phyloP scores from a whole-genome alignment of 2,113 vertebrate species.

The Aphelocoma coerulescens region DNA sequence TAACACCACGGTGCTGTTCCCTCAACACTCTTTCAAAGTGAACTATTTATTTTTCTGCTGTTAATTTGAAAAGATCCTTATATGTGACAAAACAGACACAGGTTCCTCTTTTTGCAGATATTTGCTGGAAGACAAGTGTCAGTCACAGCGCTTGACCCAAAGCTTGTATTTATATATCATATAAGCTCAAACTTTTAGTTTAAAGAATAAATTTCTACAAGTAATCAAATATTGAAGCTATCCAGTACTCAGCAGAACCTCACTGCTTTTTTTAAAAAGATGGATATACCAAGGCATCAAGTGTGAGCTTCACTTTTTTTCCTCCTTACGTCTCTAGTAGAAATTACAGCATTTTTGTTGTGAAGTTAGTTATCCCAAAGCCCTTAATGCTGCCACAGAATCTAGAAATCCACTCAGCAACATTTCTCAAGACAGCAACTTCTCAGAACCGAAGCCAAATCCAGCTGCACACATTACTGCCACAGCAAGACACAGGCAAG shows the following conservation, averaged over 20 bases:
- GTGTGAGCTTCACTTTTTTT: not conserved
- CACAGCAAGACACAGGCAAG: not conserved
- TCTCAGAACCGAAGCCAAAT: not conserved
- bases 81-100: fast-evolving
- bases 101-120: not conserved
- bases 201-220: not conserved
- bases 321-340: not conserved
- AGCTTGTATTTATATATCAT: not conserved
- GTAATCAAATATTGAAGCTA: not conserved
- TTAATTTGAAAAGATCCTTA: not conserved
- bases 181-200: not conserved
- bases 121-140: not conserved
- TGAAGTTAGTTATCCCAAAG: not conserved
- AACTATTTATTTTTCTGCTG: not conserved
- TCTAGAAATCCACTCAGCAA: not conserved
- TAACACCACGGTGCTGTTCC: not conserved
- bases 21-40: not conserved
- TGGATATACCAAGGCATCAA: not conserved
- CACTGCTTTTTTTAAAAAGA: not conserved
- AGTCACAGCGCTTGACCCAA: not conserved
- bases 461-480: not conserved
- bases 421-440: not conserved
- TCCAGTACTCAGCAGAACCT: not conserved
- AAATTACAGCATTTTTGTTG: not conserved
- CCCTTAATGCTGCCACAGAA: not conserved